Percentiles rank a stretch among this genome's conserved stretches.
phyloP scores from a whole-genome alignment of 1,140 invertebrate genomes.

The Augochlora pura region DNA sequence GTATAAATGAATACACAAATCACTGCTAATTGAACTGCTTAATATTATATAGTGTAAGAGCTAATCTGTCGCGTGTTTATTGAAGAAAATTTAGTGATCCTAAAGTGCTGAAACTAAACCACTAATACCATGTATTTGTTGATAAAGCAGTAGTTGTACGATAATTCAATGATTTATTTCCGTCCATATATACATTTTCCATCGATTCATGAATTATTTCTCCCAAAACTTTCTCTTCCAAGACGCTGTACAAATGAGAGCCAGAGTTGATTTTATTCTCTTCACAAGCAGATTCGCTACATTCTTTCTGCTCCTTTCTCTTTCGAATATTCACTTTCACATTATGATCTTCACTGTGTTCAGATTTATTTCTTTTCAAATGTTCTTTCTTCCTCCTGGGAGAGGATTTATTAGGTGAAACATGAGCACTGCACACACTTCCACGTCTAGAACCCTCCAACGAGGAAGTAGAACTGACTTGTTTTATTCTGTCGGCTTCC shows the following conservation, averaged over 20 bases:
- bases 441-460: slow-evolving; percentile 72
- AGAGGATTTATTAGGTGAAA: slow-evolving; percentile 72
- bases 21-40: slow-evolving; percentile 33
- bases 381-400: slow-evolving; percentile 70
- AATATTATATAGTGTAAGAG: slow-evolving; percentile 22
- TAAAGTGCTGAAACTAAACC: slow-evolving; percentile 58
- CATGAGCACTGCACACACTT: slow-evolving; percentile 66
- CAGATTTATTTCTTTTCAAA: slow-evolving; percentile 55
- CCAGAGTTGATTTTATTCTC: slow-evolving; percentile 72
- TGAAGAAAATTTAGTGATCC: slow-evolving; percentile 50
- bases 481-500: slow-evolving; percentile 63
- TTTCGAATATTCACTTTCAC: slow-evolving; percentile 51
- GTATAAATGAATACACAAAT: slow-evolving; percentile 49
- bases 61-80: slow-evolving; percentile 35
- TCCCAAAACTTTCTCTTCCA: slow-evolving; percentile 77
- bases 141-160: slow-evolving; percentile 56
- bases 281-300: slow-evolving; percentile 63
- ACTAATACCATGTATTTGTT: slow-evolving; percentile 63
- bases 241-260: slow-evolving; percentile 75
- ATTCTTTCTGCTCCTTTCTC: slow-evolving; percentile 64
- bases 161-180: slow-evolving; percentile 59
- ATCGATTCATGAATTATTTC: slow-evolving; percentile 65
- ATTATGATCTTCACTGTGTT: slow-evolving; percentile 43
- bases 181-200: slow-evolving; percentile 62
- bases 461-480: slow-evolving; percentile 64